Percentiles rank a stretch among this genome's conserved stretches.
Conservation (phyloP, 2,113 vertebrate genomes). For the Coryphaenoides rupestris region DNA sequence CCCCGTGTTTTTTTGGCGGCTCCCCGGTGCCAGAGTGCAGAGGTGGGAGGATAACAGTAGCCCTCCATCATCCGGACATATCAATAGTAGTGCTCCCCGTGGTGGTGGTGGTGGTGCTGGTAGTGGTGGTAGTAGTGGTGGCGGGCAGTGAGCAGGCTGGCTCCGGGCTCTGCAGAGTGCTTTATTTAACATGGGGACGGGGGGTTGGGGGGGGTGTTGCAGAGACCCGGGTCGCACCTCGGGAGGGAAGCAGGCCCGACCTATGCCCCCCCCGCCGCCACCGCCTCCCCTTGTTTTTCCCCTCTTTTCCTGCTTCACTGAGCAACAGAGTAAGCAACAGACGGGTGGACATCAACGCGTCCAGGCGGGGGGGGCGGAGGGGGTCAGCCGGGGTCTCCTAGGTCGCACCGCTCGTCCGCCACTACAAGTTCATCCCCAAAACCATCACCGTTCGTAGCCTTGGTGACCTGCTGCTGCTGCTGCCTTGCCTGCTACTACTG, state of each 20-base stretch:
- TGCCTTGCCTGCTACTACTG: too few relatives aligned
- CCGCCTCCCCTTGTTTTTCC: constrained; percentile 28
- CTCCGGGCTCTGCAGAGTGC: constrained; percentile 59
- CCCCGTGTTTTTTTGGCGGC: too few relatives aligned
- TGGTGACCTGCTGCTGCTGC: too few relatives aligned
- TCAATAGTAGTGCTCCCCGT: constrained; percentile 62
- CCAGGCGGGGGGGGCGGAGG: too few relatives aligned
- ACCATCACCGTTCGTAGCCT: too few relatives aligned
- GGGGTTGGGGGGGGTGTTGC: constrained; percentile 2
- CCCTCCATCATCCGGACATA: constrained; percentile 68
- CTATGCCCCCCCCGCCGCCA: too few relatives aligned
- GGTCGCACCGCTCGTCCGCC: too few relatives aligned
- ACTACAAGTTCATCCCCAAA: too few relatives aligned
- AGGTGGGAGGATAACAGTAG: constrained; percentile 68
- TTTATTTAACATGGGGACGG: constrained; percentile 63
- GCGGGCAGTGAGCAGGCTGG: constrained; percentile 51
- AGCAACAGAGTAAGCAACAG: constrained; percentile 58
- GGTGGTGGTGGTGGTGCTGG: too few relatives aligned
- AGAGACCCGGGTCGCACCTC: constrained; percentile 59
- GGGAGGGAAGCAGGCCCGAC: constrained; percentile 39
- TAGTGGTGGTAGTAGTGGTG: too few relatives aligned
- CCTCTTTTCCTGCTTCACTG: constrained; percentile 39
- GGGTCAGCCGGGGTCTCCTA: neutral
- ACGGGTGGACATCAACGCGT: constrained; percentile 34
- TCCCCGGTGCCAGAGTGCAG: constrained; percentile 59